A percentile compares a stretch with the other conserved stretches of the same genome.
phyloP scores from a whole-genome alignment of 2,113 vertebrate genomes.

The Emydocephalus ijimae region DNA sequence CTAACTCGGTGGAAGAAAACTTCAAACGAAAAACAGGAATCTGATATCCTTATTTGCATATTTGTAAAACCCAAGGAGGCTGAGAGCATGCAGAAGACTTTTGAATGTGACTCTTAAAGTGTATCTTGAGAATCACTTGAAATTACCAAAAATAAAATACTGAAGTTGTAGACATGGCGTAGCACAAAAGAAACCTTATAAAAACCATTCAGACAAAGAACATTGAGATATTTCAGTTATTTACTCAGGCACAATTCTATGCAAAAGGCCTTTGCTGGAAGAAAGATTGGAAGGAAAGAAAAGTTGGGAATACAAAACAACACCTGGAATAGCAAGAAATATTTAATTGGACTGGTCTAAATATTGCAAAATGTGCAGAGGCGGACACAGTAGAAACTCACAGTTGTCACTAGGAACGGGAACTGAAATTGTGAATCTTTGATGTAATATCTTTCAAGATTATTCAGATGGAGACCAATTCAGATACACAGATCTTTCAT shows the following conservation, averaged over 20 bases:
- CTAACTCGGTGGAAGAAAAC: background rate
- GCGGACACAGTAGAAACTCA: background rate
- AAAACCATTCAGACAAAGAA: background rate
- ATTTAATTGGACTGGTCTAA: background rate
- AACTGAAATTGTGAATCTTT: background rate
- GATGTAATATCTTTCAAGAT: background rate
- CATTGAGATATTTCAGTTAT: background rate
- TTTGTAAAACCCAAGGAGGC: background rate
- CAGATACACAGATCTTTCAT: background rate
- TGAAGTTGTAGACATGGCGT: background rate
- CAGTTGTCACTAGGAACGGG: background rate
- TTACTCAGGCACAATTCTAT: background rate
- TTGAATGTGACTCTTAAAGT: background rate
- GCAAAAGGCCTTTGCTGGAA: background rate
- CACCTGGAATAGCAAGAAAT: background rate
- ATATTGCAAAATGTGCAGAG: background rate
- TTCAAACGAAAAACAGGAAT: background rate
- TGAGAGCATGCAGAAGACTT: background rate
- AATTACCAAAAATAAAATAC: background rate
- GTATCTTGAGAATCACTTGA: background rate
- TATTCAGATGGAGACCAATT: background rate
- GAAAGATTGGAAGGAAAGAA: background rate
- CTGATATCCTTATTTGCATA: background rate
- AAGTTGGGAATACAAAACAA: background rate
- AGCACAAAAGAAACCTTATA: background rate